A percentile compares a stretch with the other conserved stretches of the same genome.
Evolutionary conservation across 2,113 vertebrate species (phyloP).

Genomic region (Tenebrosternarchus preto): DNA sequence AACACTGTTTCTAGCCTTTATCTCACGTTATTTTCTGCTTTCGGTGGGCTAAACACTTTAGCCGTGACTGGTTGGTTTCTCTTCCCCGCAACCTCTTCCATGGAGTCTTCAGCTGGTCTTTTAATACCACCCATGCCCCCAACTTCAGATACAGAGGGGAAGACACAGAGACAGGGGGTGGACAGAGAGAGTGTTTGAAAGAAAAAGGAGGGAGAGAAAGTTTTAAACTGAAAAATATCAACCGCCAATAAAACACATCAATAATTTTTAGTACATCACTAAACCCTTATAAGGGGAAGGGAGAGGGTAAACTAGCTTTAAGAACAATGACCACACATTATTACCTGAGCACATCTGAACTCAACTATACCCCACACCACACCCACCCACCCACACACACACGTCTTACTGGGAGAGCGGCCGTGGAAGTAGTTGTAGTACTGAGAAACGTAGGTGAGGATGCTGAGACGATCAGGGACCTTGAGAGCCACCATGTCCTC

Average conservation of each 20-base stretch:
- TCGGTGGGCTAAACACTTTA: conserved; percentile 59
- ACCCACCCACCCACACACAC: too few species aligned
- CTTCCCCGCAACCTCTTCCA: conserved; percentile 78
- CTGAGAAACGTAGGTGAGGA: conserved; percentile 96
- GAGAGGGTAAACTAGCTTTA: too few species aligned
- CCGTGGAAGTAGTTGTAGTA: conserved; percentile 98
- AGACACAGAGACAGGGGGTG: background rate
- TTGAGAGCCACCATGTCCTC: conserved; percentile 96
- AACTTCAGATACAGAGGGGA: conserved; percentile 69
- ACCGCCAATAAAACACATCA: too few species aligned
- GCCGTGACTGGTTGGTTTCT: conserved; percentile 70
- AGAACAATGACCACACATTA: too few species aligned
- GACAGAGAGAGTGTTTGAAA: too few species aligned
- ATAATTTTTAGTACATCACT: too few species aligned
- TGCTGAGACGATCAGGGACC: conserved; percentile 92
- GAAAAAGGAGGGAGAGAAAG: too few species aligned
- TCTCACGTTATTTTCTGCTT: conserved; percentile 50
- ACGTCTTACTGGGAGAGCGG: conserved; percentile 88
- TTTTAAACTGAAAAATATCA: too few species aligned
- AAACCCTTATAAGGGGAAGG: too few species aligned
- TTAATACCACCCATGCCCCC: conserved; percentile 88
- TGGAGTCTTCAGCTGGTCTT: conserved; percentile 72
- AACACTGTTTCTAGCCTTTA: background rate
- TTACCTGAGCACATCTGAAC: too few species aligned
- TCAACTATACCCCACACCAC: too few species aligned